These are phyloP conservation scores for Coremacera marginata DNA, from an alignment of 2,888 invertebrate genomes.

Conservation along the genomic window DNA sequence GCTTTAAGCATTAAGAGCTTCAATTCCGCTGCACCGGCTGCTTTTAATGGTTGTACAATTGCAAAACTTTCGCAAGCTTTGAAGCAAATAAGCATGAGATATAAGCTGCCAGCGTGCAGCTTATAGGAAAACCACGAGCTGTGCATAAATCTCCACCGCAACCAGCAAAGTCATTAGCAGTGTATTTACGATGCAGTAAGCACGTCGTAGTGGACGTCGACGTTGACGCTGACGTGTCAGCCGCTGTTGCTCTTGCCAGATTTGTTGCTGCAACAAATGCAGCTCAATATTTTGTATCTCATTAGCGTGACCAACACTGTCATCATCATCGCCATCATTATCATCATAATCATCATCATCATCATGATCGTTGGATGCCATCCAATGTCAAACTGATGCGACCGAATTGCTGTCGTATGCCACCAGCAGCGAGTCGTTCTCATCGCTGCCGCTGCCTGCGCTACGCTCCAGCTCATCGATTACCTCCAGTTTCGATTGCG, in stretches of 20 bases:
- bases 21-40: too few relatives aligned
- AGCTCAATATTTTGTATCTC: constrained; percentile 30
- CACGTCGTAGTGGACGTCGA: constrained; percentile 65
- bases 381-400: constrained; percentile 70
- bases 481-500: constrained; percentile 65
- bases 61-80: too few relatives aligned
- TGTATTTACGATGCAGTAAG: constrained; percentile 65
- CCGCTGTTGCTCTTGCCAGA: constrained; percentile 17
- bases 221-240: constrained; percentile 58
- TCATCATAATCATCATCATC: constrained; percentile 27
- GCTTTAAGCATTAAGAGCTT: too few relatives aligned
- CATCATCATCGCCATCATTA: constrained; percentile 29
- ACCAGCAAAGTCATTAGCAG: constrained; percentile 65
- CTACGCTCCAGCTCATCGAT: constrained; percentile 68
- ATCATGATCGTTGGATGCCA: constrained; percentile 36
- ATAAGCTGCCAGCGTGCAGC: not conserved
- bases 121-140: constrained; percentile 65
- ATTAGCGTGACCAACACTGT: constrained; percentile 10
- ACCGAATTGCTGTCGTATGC: constrained; percentile 68
- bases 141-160: constrained; percentile 67
- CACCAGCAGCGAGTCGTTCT: constrained; percentile 68
- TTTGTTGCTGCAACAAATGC: constrained; percentile 39
- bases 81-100: too few relatives aligned
- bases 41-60: too few relatives aligned
- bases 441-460: constrained; percentile 68